These are phyloP conservation scores for Octodon degus DNA, from an alignment of 2,113 vertebrate species.

Conservation along the genomic window DNA sequence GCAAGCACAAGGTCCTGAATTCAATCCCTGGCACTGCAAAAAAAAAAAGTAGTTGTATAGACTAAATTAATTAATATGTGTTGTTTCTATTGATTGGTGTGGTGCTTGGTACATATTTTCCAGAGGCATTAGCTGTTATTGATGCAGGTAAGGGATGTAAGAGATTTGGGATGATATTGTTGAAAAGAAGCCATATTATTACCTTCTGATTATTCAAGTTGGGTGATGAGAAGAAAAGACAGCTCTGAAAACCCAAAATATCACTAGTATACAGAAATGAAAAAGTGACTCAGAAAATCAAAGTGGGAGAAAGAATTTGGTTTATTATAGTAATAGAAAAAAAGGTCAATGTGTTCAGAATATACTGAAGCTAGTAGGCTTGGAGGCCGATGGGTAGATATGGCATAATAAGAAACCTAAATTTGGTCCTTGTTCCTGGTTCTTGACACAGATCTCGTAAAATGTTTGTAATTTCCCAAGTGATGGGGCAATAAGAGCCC, in stretches of 20 bases:
- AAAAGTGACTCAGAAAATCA: not conserved
- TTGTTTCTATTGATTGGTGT: not conserved
- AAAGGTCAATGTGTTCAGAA: not conserved
- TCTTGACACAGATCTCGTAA: not conserved
- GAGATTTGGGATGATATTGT: not conserved
- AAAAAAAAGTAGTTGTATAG: not conserved
- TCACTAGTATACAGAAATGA: not conserved
- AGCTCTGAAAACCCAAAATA: not conserved
- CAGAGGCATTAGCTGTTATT: not conserved
- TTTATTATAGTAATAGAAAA: not conserved
- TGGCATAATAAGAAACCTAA: not conserved
- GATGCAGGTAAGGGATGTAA: not conserved
- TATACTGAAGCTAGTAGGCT: not conserved
- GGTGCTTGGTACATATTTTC: not conserved
- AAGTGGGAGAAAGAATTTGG: not conserved
- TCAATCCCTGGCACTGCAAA: no score
- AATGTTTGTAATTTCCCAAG: not conserved
- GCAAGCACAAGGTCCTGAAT: no score
- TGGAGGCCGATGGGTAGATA: not conserved
- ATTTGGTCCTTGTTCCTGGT: not conserved
- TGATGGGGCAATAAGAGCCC: not conserved
- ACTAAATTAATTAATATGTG: not conserved
- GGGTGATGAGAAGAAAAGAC: not conserved
- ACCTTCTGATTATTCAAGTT: not conserved
- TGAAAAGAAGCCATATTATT: not conserved